Evolutionary conservation across 2,888 invertebrate genomes (phyloP).

Genomic region (Bugulina stolonifera): DNA sequence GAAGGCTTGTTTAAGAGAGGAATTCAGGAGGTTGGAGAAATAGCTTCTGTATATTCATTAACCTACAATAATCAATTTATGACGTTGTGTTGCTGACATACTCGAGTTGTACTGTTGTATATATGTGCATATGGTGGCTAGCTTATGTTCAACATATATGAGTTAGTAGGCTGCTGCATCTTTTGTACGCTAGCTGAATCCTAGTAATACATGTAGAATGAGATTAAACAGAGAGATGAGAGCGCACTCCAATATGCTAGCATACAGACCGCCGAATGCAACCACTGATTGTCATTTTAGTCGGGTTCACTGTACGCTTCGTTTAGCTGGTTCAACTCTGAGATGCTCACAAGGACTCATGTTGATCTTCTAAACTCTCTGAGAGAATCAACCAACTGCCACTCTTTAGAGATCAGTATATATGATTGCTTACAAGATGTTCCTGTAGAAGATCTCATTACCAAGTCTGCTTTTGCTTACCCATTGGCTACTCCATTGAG

Average conservation of each 20-base stretch:
- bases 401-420: neutral
- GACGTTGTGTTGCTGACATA: neutral
- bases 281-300: too few species aligned
- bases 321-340: neutral
- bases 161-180: neutral
- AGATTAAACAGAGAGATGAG: too few species aligned
- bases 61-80: neutral
- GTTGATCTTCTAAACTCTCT: neutral
- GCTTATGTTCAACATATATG: neutral
- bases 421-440: neutral
- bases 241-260: too few species aligned
- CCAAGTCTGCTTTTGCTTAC: neutral
- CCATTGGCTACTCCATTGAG: neutral
- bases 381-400: neutral
- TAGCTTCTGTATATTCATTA: neutral
- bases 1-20: conserved; percentile 10
- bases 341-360: neutral
- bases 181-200: too few species aligned
- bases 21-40: conserved; percentile 4
- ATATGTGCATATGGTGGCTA: neutral
- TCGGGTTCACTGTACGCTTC: conserved; percentile 1
- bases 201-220: too few species aligned
- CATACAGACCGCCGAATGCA: too few species aligned
- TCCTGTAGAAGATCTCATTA: neutral
- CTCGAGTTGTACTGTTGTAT: neutral